Evolutionary conservation across 2,888 invertebrate species (phyloP).

Genomic region (Ennomos fuscantarius): DNA sequence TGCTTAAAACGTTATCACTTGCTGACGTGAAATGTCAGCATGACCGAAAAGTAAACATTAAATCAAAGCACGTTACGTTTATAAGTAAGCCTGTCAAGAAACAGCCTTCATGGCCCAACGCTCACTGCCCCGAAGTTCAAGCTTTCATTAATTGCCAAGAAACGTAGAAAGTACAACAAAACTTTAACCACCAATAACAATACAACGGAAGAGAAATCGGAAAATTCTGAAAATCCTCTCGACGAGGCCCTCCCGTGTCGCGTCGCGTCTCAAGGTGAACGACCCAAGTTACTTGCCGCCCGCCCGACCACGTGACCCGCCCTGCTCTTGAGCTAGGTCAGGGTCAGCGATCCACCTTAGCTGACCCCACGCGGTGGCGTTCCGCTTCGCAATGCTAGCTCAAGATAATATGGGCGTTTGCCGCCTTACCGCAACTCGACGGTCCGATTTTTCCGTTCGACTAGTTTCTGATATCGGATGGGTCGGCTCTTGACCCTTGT

Average conservation of each 20-base stretch:
- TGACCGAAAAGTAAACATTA: too few species aligned
- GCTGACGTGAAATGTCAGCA: too few species aligned
- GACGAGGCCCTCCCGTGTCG: conserved; percentile 58
- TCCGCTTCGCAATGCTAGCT: conserved; percentile 38
- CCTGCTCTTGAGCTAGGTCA: conserved; percentile 81
- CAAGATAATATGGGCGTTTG: conserved; percentile 49
- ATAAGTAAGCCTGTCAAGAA: background rate
- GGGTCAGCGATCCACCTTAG: conserved; percentile 66
- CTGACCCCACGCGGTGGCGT: conserved; percentile 51
- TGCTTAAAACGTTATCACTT: too few species aligned
- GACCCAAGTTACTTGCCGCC: conserved; percentile 72
- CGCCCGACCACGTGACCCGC: conserved; percentile 79
- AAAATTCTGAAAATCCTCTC: conserved; percentile 39
- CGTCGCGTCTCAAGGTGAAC: conserved; percentile 78
- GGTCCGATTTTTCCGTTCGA: conserved; percentile 79
- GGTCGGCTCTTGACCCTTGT: conserved; percentile 66
- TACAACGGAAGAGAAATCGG: conserved; percentile 26
- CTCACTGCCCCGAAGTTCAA: background rate
- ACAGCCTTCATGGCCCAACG: too few species aligned
- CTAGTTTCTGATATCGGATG: conserved; percentile 74
- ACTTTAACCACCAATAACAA: conserved; percentile 14
- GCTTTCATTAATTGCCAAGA: background rate
- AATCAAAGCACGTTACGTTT: too few species aligned
- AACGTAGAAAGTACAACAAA: conserved; percentile 9
- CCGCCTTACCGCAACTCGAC: conserved; percentile 53